A percentile compares a stretch with the other conserved stretches of the same genome.
These are phyloP conservation scores for Eupeodes corollae DNA, from an alignment of 1,140 invertebrate genomes.

Conservation along the genomic window DNA sequence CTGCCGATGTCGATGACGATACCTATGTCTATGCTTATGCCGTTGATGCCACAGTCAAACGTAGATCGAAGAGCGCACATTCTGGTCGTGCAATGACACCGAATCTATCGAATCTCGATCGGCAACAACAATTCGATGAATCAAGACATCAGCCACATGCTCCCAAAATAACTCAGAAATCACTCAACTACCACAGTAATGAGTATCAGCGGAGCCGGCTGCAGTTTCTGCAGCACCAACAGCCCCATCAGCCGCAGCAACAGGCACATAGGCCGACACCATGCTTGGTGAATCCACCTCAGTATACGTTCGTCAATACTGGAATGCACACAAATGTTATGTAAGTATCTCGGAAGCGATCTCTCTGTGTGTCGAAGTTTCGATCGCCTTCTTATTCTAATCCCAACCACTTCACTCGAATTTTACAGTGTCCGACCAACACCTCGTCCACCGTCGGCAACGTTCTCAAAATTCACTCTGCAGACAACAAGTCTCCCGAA, in stretches of 20 bases:
- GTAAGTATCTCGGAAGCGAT: slow-evolving; percentile 16
- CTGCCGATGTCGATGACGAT: not conserved
- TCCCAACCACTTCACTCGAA: not conserved
- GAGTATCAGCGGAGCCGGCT: slow-evolving; percentile 25
- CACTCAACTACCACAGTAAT: slow-evolving; percentile 34
- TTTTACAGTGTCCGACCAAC: slow-evolving; percentile 24
- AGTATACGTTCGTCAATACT: slow-evolving; percentile 17
- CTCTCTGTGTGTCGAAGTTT: too few species aligned
- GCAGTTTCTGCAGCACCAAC: slow-evolving; percentile 32
- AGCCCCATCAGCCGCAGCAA: slow-evolving; percentile 9
- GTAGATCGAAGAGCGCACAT: slow-evolving; percentile 37
- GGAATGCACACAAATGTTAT: slow-evolving; percentile 37
- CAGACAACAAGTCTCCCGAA: slow-evolving; percentile 59
- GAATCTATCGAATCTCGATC: slow-evolving; percentile 8
- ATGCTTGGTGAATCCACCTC: slow-evolving; percentile 17
- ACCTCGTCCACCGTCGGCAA: slow-evolving; percentile 19
- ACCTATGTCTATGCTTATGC: not conserved
- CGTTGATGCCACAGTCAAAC: slow-evolving; percentile 26
- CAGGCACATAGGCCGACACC: not conserved
- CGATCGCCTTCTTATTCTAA: not conserved
- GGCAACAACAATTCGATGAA: not conserved
- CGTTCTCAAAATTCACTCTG: slow-evolving; percentile 53
- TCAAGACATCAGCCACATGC: slow-evolving; percentile 5
- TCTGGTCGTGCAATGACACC: slow-evolving; percentile 17
- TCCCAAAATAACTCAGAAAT: slow-evolving; percentile 34